Conservation (phyloP, 2,888 invertebrate species). For the Muscina levida region DNA sequence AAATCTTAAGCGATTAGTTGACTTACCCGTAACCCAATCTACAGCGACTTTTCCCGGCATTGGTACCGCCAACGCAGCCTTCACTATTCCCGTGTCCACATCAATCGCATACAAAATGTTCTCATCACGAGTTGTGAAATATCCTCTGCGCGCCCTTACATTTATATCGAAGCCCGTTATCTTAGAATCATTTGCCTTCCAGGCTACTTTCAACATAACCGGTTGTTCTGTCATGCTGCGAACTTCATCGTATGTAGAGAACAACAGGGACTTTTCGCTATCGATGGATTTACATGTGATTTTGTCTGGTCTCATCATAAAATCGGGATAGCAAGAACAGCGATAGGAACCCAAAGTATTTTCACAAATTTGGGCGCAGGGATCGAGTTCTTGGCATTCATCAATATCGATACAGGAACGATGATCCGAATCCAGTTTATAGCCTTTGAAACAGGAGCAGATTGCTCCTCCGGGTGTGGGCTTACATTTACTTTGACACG, state of each 20-base stretch:
- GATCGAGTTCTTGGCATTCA: conserved; percentile 83
- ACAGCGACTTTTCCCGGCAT: conserved; percentile 83
- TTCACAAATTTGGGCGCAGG: conserved; percentile 84
- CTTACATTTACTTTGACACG: conserved; percentile 83
- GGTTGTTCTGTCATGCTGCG: conserved; percentile 80
- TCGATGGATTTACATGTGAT: conserved; percentile 85
- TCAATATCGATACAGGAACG: conserved; percentile 85
- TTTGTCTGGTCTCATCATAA: conserved; percentile 82
- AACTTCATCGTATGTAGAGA: conserved; percentile 82
- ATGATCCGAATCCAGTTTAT: conserved; percentile 81
- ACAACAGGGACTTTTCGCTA: conserved; percentile 82
- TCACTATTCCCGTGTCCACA: conserved; percentile 74
- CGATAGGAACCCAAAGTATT: conserved; percentile 77
- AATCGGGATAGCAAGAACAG: conserved; percentile 77
- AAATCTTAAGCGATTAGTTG: too few species aligned
- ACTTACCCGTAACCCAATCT: conserved; percentile 85
- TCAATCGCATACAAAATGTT: conserved; percentile 79
- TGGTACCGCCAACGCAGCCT: conserved; percentile 77
- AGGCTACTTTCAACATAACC: conserved; percentile 75
- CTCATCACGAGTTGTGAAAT: conserved; percentile 80
- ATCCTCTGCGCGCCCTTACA: conserved; percentile 79
- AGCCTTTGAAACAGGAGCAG: conserved; percentile 85
- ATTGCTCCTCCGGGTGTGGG: conserved; percentile 85
- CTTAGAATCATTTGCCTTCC: conserved; percentile 79
- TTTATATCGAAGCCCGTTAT: conserved; percentile 83